Evolutionary conservation across 2,113 vertebrate genomes (phyloP).

Genomic region (Eurystomus gularis): DNA sequence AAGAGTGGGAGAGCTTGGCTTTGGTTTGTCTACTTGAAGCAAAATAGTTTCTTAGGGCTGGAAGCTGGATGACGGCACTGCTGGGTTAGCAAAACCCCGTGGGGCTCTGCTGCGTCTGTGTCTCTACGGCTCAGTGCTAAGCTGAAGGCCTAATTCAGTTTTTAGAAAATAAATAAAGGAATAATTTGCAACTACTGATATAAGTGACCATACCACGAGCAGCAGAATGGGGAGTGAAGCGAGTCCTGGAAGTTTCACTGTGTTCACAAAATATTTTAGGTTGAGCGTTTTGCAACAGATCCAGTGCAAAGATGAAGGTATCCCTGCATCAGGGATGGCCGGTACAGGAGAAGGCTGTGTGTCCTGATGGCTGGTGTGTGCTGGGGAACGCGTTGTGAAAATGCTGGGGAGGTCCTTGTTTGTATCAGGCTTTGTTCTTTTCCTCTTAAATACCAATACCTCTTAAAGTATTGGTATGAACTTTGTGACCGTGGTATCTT

Average conservation of each 20-base stretch:
- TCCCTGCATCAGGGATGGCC: rapidly evolving
- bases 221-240: background rate
- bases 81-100: background rate
- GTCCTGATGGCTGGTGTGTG: background rate
- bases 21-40: background rate
- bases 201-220: background rate
- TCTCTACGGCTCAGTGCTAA: background rate
- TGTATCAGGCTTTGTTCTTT: background rate
- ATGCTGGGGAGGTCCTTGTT: background rate
- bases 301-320: background rate
- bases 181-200: background rate
- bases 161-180: background rate
- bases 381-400: background rate
- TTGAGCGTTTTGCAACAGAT: background rate
- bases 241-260: background rate
- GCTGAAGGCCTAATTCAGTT: background rate
- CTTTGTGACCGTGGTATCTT: background rate
- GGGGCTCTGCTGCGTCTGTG: background rate
- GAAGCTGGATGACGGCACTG: background rate
- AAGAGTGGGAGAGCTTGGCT: background rate
- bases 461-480: rapidly evolving
- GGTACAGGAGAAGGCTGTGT: background rate
- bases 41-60: background rate
- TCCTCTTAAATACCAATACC: background rate
- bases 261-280: background rate